These are phyloP conservation scores for Menidia beryllina DNA, from an alignment of 2,113 vertebrate species.

Conservation along the genomic window DNA sequence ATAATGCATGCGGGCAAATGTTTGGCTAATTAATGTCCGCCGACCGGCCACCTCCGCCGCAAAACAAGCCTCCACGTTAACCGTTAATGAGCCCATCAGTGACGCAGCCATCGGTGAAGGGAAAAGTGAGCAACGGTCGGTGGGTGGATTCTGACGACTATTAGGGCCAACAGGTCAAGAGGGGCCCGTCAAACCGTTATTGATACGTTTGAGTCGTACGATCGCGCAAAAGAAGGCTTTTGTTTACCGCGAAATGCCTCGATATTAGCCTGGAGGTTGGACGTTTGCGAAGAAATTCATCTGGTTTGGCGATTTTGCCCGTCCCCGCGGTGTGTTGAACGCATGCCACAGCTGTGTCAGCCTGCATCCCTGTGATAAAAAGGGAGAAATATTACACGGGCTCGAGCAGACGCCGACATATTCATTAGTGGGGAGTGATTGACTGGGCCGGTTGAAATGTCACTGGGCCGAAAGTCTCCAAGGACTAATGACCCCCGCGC, in stretches of 20 bases:
- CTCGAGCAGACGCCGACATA: constrained; percentile 66
- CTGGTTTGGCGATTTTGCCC: constrained; percentile 73
- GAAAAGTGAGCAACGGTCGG: constrained; percentile 51
- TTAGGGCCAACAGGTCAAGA: constrained; percentile 65
- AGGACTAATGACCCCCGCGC: constrained; percentile 67
- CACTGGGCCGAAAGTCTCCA: constrained; percentile 66
- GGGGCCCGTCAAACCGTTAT: constrained; percentile 60
- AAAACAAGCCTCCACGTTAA: constrained; percentile 59
- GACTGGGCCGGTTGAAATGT: constrained; percentile 75
- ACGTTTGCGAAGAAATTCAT: constrained; percentile 70
- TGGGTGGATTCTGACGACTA: constrained; percentile 66
- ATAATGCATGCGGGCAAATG: constrained; percentile 77
- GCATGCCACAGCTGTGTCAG: constrained; percentile 64
- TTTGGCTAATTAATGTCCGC: constrained; percentile 80
- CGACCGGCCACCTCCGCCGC: constrained; percentile 59
- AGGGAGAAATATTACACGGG: constrained; percentile 68
- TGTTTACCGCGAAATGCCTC: constrained; percentile 42
- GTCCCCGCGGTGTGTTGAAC: constrained; percentile 65
- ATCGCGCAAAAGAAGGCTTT: constrained; percentile 38
- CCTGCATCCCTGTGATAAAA: constrained; percentile 81
- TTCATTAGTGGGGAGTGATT: constrained; percentile 79
- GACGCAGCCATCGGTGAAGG: constrained; percentile 42
- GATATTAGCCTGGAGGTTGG: constrained; percentile 68
- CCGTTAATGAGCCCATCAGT: constrained; percentile 58
- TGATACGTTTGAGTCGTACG: constrained; percentile 49